Conservation (phyloP, 2,888 invertebrate species). For the Acheta domesticus region DNA sequence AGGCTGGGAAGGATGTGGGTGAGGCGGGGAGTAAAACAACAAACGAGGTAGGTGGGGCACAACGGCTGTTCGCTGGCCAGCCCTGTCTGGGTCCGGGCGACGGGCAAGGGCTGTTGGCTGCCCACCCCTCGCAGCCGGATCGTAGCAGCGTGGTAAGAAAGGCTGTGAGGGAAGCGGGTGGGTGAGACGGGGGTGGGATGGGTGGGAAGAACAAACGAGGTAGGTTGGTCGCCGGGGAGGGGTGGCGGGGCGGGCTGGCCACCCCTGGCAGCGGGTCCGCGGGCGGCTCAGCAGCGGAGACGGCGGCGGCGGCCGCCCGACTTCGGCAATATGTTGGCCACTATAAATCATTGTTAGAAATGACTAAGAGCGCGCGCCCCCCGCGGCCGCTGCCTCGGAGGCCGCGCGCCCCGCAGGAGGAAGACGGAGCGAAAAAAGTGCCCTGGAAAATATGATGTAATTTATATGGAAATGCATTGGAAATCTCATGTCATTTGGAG, state of each 20-base stretch:
- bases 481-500: conserved; percentile 41
- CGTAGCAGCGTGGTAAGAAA: no score
- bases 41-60: no score
- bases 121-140: no score
- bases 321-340: conserved; percentile 52
- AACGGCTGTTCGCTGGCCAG: no score
- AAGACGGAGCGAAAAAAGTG: conserved; percentile 42
- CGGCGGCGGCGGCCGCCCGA: conserved; percentile 20
- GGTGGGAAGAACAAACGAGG: not conserved
- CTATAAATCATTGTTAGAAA: conserved; percentile 55
- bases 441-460: conserved; percentile 53
- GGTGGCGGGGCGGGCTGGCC: not conserved
- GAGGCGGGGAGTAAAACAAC: no score
- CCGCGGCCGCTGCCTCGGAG: no score
- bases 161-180: no score
- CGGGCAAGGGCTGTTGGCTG: no score
- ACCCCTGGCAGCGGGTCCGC: not conserved
- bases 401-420: conserved; percentile 46
- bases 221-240: not conserved
- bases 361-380: conserved; percentile 49
- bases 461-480: conserved; percentile 53
- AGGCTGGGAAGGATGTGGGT: no score
- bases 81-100: no score
- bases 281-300: not conserved
- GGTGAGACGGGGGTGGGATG: not conserved